phyloP scores from a whole-genome alignment of 2,797 vertebrate genomes.

The Gobionotothen gibberifrons region DNA sequence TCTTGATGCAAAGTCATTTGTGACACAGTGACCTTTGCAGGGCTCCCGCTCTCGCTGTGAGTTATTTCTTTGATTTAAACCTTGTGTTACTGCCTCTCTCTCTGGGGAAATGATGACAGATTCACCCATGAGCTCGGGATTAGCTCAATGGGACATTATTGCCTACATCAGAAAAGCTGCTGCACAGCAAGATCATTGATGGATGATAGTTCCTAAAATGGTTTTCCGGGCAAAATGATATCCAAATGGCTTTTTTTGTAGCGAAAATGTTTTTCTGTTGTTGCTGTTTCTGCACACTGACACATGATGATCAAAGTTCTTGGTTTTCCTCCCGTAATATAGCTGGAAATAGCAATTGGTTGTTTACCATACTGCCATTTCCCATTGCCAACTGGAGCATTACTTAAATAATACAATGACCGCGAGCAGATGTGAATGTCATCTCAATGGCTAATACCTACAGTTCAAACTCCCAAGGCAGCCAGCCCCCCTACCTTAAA shows the following conservation, averaged over 20 bases:
- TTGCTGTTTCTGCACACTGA: constrained; percentile 55
- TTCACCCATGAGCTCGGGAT: constrained; percentile 64
- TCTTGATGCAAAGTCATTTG: constrained; percentile 73
- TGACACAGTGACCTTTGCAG: constrained; percentile 70
- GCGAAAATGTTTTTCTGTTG: constrained; percentile 58
- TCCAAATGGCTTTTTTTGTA: constrained; percentile 70
- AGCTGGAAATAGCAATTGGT: constrained; percentile 59
- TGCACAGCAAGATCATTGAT: constrained; percentile 66
- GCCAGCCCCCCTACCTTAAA: constrained; percentile 49
- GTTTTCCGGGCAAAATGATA: constrained; percentile 67
- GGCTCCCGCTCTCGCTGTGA: constrained; percentile 44
- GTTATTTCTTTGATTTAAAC: constrained; percentile 76
- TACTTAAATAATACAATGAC: constrained; percentile 76
- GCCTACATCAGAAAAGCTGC: constrained; percentile 67
- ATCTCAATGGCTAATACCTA: constrained; percentile 63
- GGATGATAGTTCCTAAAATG: constrained; percentile 69
- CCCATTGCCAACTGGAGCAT: constrained; percentile 50
- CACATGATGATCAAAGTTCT: constrained; percentile 67
- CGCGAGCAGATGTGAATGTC: constrained; percentile 72
- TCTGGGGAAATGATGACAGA: constrained; percentile 71
- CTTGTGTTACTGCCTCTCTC: constrained; percentile 48
- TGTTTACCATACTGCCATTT: constrained; percentile 70
- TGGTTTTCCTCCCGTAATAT: constrained; percentile 56
- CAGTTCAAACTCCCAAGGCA: constrained; percentile 56
- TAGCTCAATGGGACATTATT: constrained; percentile 72